Percentiles rank a stretch among this genome's conserved stretches.
Conservation (phyloP, 2,113 vertebrate species). For the Serinus canaria region DNA sequence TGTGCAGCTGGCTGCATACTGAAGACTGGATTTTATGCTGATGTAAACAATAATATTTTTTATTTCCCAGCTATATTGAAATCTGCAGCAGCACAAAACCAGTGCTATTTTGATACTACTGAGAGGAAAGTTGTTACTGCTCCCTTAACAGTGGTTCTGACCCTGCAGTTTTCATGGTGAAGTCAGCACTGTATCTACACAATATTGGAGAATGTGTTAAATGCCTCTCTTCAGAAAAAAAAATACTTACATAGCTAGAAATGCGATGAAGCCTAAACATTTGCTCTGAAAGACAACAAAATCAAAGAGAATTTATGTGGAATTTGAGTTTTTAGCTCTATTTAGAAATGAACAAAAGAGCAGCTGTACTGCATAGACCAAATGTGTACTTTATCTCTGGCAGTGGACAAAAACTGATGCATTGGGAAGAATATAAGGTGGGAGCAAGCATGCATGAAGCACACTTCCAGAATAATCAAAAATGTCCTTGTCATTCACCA, state of each 20-base stretch:
- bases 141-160: constrained; percentile 9
- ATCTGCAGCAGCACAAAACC: background rate
- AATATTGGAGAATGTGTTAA: background rate
- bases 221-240: background rate
- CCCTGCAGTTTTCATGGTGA: constrained; percentile 6
- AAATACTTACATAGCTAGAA: background rate
- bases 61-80: constrained; percentile 14
- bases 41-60: constrained; percentile 39
- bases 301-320: background rate
- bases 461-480: background rate
- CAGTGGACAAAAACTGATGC: background rate
- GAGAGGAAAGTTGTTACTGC: constrained; percentile 3
- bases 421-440: background rate
- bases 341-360: constrained; percentile 33
- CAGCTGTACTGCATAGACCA: constrained; percentile 14
- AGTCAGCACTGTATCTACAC: background rate
- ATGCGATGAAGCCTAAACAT: constrained; percentile 17
- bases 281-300: constrained; percentile 29
- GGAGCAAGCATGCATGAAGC: background rate
- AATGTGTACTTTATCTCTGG: background rate
- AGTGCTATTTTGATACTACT: constrained; percentile 16
- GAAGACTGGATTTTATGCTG: constrained; percentile 7
- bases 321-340: background rate
- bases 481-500: background rate
- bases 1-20: constrained; percentile 25